These are phyloP conservation scores for Micoletzkya japonica DNA, from an alignment of 2,888 invertebrate genomes.

Conservation along the genomic window DNA sequence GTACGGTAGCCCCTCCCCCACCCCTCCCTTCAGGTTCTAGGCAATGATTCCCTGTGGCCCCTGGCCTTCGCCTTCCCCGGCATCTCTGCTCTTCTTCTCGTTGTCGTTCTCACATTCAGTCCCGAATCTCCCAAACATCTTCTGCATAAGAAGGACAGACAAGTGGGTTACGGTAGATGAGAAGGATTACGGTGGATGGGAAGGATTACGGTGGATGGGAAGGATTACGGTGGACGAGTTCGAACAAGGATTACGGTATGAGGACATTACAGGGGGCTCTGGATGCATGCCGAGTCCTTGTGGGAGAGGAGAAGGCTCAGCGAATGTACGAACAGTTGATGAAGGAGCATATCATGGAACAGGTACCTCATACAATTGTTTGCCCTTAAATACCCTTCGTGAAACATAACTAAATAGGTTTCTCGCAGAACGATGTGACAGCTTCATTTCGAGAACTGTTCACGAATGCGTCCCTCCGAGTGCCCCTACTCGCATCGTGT, in stretches of 20 bases:
- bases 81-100: conserved; percentile 49
- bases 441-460: conserved; percentile 57
- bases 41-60: conserved; percentile 65
- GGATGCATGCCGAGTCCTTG: conserved; percentile 32
- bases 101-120: conserved; percentile 57
- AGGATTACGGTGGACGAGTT: not conserved
- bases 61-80: conserved; percentile 65
- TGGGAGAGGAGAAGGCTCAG: conserved; percentile 46
- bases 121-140: conserved; percentile 62
- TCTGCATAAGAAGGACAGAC: conserved; percentile 40
- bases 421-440: no score
- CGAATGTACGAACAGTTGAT: conserved; percentile 47
- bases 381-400: no score
- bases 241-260: not conserved
- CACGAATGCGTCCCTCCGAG: conserved; percentile 48
- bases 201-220: not conserved
- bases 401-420: no score
- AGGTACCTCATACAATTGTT: no score
- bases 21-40: conserved; percentile 43
- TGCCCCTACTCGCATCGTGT: conserved; percentile 49
- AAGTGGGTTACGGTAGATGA: conserved; percentile 8
- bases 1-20: not conserved
- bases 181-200: not conserved
- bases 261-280: conserved; percentile 9
- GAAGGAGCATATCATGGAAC: conserved; percentile 23